Evolutionary conservation across 2,888 invertebrate species (phyloP).

Genomic region (Mechanitis messenoides): DNA sequence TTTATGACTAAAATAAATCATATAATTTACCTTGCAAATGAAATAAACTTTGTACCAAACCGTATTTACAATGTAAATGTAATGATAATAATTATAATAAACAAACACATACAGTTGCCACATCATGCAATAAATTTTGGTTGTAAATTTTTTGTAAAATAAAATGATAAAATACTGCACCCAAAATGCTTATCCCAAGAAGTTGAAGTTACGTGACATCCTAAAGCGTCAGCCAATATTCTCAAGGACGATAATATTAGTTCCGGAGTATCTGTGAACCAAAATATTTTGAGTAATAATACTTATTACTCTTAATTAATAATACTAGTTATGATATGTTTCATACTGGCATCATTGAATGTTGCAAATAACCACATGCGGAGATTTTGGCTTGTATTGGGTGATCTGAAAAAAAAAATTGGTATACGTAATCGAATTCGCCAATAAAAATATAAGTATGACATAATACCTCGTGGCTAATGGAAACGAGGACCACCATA

Average conservation of each 20-base stretch:
- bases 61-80: no score
- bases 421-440: neutral
- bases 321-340: neutral
- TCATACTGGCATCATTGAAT: conserved; percentile 76
- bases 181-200: conserved; percentile 85
- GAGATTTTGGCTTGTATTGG: conserved; percentile 79
- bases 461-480: conserved; percentile 75
- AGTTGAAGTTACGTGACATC: conserved; percentile 86
- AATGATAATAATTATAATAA: no score
- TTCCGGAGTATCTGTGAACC: conserved; percentile 78
- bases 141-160: no score
- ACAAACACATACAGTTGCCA: no score
- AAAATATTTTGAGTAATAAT: conserved; percentile 13
- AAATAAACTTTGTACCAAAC: no score
- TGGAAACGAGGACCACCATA: conserved; percentile 89
- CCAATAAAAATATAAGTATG: neutral
- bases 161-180: conserved; percentile 33
- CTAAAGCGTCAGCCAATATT: conserved; percentile 85
- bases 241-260: conserved; percentile 83
- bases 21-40: no score
- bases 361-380: conserved; percentile 79
- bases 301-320: neutral
- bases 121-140: no score
- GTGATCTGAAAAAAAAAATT: conserved; percentile 57
- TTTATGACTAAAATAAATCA: no score